These are phyloP conservation scores for Rhyacichthys aspro DNA, from an alignment of 2,797 vertebrate species.

Conservation along the genomic window DNA sequence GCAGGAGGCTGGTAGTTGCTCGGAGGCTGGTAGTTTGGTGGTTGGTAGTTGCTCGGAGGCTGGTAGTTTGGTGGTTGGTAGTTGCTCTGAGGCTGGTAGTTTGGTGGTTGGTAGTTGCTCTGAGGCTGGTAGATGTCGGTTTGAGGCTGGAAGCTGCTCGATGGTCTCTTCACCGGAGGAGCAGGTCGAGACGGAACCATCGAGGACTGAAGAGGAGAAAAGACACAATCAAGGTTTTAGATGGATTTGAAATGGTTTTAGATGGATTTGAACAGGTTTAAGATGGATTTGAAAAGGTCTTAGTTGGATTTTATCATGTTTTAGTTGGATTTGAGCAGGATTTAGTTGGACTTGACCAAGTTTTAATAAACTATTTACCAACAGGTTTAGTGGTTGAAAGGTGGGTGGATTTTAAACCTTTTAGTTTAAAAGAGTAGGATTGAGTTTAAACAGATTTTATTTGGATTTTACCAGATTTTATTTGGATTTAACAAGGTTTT, in stretches of 20 bases:
- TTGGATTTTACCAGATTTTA: too few species aligned
- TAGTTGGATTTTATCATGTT: too few species aligned
- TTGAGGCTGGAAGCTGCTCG: slow-evolving; percentile 48
- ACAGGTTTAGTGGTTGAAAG: too few species aligned
- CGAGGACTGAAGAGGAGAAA: slow-evolving; percentile 23
- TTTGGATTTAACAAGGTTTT: too few species aligned
- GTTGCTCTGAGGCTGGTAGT: too few species aligned
- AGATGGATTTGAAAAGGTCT: too few species aligned
- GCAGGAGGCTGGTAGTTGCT: not conserved
- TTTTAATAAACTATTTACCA: too few species aligned
- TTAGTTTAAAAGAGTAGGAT: too few species aligned
- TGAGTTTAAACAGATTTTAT: too few species aligned
- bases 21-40: not conserved
- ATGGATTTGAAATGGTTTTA: not conserved
- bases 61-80: slow-evolving; percentile 1
- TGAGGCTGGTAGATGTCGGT: not conserved
- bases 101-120: slow-evolving; percentile 7
- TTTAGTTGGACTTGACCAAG: not conserved
- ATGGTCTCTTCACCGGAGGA: slow-evolving; percentile 14
- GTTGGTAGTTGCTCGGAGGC: not conserved
- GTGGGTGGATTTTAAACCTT: too few species aligned
- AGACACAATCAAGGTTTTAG: rapidly evolving
- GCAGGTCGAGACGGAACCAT: slow-evolving; percentile 7
- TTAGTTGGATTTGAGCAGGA: too few species aligned
- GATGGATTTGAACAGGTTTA: too few species aligned